These are phyloP conservation scores for Zaprionus gabonicus DNA, from an alignment of 1,140 invertebrate genomes.

Conservation along the genomic window DNA sequence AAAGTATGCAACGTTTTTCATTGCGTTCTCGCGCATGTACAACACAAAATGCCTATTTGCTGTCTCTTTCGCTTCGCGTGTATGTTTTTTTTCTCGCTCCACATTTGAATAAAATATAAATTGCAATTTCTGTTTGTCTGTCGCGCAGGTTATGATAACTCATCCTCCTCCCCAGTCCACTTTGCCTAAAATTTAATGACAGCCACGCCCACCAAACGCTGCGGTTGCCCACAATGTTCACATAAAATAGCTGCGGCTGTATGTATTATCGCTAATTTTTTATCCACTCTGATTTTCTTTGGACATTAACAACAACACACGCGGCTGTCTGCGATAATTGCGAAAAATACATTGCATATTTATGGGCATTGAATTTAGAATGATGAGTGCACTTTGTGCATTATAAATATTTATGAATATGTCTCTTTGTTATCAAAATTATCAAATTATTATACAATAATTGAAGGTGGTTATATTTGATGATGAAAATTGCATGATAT, in stretches of 20 bases:
- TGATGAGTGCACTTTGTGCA: background rate
- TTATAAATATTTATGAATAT: background rate
- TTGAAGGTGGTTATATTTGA: background rate
- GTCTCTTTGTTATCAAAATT: background rate
- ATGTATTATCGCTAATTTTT: slow-evolving; percentile 47
- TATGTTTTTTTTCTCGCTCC: slow-evolving; percentile 10
- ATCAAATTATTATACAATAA: background rate
- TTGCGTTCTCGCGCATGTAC: background rate
- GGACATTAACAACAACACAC: slow-evolving; percentile 46
- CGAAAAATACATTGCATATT: slow-evolving; percentile 66
- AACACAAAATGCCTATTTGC: slow-evolving; percentile 3
- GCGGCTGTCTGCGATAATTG: slow-evolving; percentile 54
- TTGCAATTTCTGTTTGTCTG: slow-evolving; percentile 65
- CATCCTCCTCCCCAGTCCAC: background rate
- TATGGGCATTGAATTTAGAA: slow-evolving; percentile 41
- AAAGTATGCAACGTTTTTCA: slow-evolving; percentile 58
- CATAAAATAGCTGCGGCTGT: slow-evolving; percentile 24
- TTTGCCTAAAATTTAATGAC: slow-evolving; percentile 63
- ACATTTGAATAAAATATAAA: slow-evolving; percentile 71
- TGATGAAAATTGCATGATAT: background rate
- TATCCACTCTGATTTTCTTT: slow-evolving; percentile 33
- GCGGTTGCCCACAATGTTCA: slow-evolving; percentile 28
- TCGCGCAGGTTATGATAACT: slow-evolving; percentile 54
- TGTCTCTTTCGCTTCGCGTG: background rate
- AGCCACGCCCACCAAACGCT: slow-evolving; percentile 5